Evolutionary conservation across 1,140 invertebrate genomes (phyloP).

Genomic region (Tetramorium alpestre): DNA sequence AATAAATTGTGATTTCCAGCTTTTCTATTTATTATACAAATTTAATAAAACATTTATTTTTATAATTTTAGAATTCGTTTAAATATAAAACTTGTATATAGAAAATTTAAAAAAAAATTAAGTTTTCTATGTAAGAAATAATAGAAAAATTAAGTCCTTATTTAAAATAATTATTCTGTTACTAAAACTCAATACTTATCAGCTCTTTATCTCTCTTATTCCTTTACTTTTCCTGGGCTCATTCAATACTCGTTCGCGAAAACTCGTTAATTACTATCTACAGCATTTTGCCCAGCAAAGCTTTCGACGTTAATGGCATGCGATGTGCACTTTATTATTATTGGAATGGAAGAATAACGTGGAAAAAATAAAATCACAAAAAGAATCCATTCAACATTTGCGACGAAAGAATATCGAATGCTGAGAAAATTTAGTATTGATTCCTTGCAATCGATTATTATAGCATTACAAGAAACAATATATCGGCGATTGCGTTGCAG

Average conservation of each 20-base stretch:
- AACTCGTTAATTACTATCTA: conserved; percentile 18
- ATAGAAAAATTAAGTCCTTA: background rate
- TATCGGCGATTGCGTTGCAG: background rate
- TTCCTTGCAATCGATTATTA: background rate
- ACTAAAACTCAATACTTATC: background rate
- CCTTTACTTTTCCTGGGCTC: background rate
- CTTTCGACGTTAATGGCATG: background rate
- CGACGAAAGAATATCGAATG: background rate
- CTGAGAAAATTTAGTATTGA: background rate
- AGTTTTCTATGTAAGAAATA: background rate
- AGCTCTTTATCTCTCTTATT: background rate
- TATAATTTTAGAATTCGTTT: background rate
- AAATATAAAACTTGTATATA: background rate
- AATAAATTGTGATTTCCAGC: background rate
- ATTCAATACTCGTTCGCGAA: background rate
- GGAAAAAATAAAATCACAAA: background rate
- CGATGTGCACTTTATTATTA: conserved; percentile 22
- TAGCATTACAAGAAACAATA: background rate
- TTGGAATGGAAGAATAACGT: background rate
- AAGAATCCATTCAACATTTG: background rate
- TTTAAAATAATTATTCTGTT: background rate
- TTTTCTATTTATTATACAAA: background rate
- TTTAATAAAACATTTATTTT: background rate
- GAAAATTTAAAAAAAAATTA: background rate
- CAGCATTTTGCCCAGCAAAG: background rate